phyloP scores from a whole-genome alignment of 92 coral and sea anemone genomes.

The Anthopleura xanthogrammica region DNA sequence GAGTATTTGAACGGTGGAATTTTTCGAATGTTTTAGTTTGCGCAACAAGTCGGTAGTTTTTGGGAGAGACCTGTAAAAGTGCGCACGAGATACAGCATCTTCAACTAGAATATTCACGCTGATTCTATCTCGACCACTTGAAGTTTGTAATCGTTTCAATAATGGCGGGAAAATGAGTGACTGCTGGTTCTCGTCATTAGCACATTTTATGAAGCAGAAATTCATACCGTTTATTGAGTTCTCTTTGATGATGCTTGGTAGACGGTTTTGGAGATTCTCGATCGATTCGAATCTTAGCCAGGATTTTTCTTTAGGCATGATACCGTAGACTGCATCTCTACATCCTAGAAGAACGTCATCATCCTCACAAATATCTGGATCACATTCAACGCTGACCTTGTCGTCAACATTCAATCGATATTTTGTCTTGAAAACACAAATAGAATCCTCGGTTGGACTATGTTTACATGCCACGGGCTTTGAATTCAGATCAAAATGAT shows the following conservation, averaged over 20 bases:
- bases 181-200: constrained; percentile 47
- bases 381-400: constrained; percentile 46
- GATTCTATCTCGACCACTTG: constrained; percentile 27
- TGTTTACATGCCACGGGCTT: constrained; percentile 40
- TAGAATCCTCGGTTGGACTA: constrained; percentile 30
- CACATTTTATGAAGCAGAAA: constrained; percentile 73
- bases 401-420: constrained; percentile 46
- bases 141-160: constrained; percentile 32
- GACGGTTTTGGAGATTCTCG: constrained; percentile 43
- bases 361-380: constrained; percentile 46
- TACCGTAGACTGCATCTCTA: constrained; percentile 60
- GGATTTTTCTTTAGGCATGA: constrained; percentile 35
- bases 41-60: constrained; percentile 68
- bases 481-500: constrained; percentile 40
- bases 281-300: constrained; percentile 55
- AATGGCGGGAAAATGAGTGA: constrained; percentile 82
- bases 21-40: constrained; percentile 48
- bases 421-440: constrained; percentile 60
- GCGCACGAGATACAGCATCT: constrained; percentile 86
- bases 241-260: constrained; percentile 50
- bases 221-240: constrained; percentile 62
- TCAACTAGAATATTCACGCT: constrained; percentile 81
- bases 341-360: constrained; percentile 63
- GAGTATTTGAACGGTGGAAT: constrained; percentile 63
- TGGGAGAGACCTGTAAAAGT: constrained; percentile 83